A percentile compares a stretch with the other conserved stretches of the same genome.
phyloP scores from a whole-genome alignment of 92 coral and sea anemone species.

The Diadumene lineata region DNA sequence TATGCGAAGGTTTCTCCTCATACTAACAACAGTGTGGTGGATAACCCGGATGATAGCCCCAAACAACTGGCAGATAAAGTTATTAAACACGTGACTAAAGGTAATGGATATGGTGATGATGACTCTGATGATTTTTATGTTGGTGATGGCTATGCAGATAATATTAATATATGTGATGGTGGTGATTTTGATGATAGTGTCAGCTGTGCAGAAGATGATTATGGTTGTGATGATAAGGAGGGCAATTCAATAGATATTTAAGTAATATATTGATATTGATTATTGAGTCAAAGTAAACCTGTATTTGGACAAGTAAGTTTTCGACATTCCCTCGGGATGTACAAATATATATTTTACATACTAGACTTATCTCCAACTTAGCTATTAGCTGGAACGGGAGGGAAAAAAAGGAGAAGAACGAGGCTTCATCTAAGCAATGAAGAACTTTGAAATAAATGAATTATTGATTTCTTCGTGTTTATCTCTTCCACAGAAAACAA shows the following conservation, averaged over 20 bases:
- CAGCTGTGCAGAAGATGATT: background rate
- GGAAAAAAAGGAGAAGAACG: too few relatives aligned
- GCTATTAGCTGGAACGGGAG: too few relatives aligned
- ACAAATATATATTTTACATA: too few relatives aligned
- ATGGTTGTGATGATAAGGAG: background rate
- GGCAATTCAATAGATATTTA: too few relatives aligned
- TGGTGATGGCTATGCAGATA: background rate
- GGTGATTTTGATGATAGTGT: background rate
- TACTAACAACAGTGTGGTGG: conserved; percentile 23
- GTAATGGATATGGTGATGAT: background rate
- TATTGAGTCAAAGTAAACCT: too few relatives aligned
- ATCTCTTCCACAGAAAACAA: conserved; percentile 5
- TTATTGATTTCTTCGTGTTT: background rate
- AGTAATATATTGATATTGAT: too few relatives aligned
- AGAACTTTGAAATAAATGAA: too few relatives aligned
- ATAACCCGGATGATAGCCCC: conserved; percentile 40
- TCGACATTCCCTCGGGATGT: too few relatives aligned
- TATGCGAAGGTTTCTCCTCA: conserved; percentile 9
- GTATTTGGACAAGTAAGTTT: too few relatives aligned
- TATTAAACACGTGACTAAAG: conserved; percentile 37
- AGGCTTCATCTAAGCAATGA: too few relatives aligned
- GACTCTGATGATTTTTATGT: background rate
- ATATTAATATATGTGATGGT: background rate
- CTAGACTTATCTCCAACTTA: too few relatives aligned
- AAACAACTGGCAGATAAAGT: conserved; percentile 52